phyloP scores from a whole-genome alignment of 1,140 invertebrate genomes.

The Zaprionus capensis region DNA sequence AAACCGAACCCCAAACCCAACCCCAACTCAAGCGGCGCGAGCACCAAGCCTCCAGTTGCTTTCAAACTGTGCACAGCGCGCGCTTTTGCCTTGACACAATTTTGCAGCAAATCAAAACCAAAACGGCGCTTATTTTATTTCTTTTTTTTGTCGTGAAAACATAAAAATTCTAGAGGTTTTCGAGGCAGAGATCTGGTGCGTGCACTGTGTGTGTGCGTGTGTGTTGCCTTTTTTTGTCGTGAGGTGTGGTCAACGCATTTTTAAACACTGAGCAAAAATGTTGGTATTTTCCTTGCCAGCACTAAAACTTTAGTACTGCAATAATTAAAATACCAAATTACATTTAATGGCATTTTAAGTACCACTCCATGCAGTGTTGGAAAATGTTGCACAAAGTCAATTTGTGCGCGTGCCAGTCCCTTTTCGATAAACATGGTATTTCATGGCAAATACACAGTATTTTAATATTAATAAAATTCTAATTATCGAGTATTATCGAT shows the following conservation, averaged over 20 bases:
- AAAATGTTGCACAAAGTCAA: background rate
- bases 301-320: background rate
- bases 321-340: background rate
- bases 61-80: conserved; percentile 75
- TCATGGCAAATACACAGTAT: no score
- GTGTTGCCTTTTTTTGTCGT: conserved; percentile 8
- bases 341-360: background rate
- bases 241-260: conserved; percentile 41
- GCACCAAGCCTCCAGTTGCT: conserved; percentile 51
- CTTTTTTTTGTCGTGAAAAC: conserved; percentile 51
- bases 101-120: conserved; percentile 22
- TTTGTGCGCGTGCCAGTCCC: no score
- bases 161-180: conserved; percentile 62
- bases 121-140: conserved; percentile 46
- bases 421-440: no score
- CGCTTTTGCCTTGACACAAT: conserved; percentile 70
- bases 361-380: background rate
- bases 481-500: conserved; percentile 2
- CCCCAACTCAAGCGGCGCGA: conserved; percentile 42
- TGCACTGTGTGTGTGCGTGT: background rate
- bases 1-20: conserved; percentile 9
- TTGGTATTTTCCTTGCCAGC: background rate
- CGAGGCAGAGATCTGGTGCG: conserved; percentile 13
- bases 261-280: conserved; percentile 6
- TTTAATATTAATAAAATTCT: background rate